Evolutionary conservation across 2,797 vertebrate species (phyloP).

Genomic region (Acrossocheilus fasciatus): DNA sequence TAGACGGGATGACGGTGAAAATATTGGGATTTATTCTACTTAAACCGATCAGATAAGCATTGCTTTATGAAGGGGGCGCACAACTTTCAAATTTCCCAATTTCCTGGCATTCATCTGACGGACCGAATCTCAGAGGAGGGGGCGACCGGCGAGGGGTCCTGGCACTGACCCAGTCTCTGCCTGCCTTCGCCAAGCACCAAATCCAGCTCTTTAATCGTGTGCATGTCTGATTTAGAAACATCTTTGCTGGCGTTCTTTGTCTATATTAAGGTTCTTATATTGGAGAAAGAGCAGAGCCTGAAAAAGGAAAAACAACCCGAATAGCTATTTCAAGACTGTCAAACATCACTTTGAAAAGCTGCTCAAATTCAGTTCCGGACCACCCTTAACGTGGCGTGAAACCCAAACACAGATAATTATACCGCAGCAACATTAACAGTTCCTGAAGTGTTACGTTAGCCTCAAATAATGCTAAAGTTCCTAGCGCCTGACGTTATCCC

Average conservation of each 20-base stretch:
- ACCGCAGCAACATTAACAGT: slow-evolving; percentile 27
- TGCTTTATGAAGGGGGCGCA: not conserved
- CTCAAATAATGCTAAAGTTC: slow-evolving; percentile 34
- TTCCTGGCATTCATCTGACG: slow-evolving; percentile 27
- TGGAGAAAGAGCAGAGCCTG: slow-evolving; percentile 33
- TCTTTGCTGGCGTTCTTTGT: slow-evolving; percentile 25
- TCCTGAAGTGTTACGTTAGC: slow-evolving; percentile 36
- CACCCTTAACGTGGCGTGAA: slow-evolving; percentile 45
- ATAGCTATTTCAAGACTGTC: slow-evolving; percentile 54
- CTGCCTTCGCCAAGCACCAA: slow-evolving; percentile 20
- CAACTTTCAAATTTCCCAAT: slow-evolving; percentile 9
- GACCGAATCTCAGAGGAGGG: slow-evolving; percentile 11
- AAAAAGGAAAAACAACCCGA: slow-evolving; percentile 53
- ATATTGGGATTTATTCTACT: not conserved
- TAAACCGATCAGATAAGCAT: not conserved
- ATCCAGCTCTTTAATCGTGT: slow-evolving; percentile 43
- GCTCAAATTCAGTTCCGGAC: slow-evolving; percentile 47
- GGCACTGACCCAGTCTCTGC: slow-evolving; percentile 18
- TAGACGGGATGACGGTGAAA: not conserved
- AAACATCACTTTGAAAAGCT: slow-evolving; percentile 51
- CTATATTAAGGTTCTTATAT: slow-evolving; percentile 49
- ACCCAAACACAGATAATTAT: slow-evolving; percentile 56
- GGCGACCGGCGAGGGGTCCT: not conserved
- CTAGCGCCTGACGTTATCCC: not conserved
- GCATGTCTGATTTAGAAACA: slow-evolving; percentile 49